phyloP scores from a whole-genome alignment of 2,797 vertebrate genomes.

The Urophycis tenuis region DNA sequence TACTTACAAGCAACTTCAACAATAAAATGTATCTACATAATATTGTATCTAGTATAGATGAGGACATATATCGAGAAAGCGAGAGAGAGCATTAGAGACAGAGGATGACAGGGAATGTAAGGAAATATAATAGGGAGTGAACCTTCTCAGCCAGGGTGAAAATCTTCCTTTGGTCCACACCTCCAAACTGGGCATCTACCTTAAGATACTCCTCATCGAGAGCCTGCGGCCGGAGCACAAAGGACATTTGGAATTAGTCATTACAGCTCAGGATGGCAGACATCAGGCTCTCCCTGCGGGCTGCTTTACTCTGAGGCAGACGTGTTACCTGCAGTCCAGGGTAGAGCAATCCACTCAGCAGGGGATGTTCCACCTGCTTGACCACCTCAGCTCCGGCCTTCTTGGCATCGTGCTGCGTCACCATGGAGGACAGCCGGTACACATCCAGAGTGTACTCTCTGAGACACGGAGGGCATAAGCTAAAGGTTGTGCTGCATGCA shows the following conservation, averaged over 20 bases:
- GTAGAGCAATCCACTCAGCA: constrained; percentile 94
- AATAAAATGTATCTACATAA: background rate
- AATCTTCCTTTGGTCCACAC: constrained; percentile 97
- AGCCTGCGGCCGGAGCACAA: constrained; percentile 66
- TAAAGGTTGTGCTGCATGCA: too few relatives aligned
- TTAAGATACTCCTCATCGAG: constrained; percentile 96
- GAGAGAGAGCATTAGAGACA: background rate
- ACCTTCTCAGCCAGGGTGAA: constrained; percentile 99
- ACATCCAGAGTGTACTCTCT: constrained; percentile 96
- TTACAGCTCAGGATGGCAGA: background rate
- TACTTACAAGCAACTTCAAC: too few relatives aligned
- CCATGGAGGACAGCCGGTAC: constrained; percentile 87
- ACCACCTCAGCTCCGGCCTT: constrained; percentile 98
- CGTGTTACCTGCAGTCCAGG: constrained; percentile 86
- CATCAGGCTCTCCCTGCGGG: background rate
- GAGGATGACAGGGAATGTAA: background rate
- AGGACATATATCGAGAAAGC: background rate
- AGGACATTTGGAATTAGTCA: background rate
- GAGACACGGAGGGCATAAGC: background rate
- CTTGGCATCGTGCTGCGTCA: constrained; percentile 95
- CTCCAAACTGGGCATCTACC: constrained; percentile 96
- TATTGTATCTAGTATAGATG: background rate
- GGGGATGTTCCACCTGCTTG: constrained; percentile 94
- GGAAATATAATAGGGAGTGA: background rate
- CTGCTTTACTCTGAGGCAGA: background rate